phyloP scores from a whole-genome alignment of 1,140 invertebrate species.

The Apis mellifera region Amel_HAv3.1 CM009938.2:3141001-3141500 shows the following conservation, averaged over 20 bases:
- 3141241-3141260: neutral
- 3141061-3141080: too few species aligned
- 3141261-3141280: too few species aligned
- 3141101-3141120: too few species aligned
- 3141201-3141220: neutral
- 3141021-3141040: too few species aligned
- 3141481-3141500: neutral
- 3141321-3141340: neutral
- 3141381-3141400: slow-evolving; percentile 29
- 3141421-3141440: slow-evolving; percentile 33
- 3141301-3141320: slow-evolving; percentile 25
- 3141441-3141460: neutral
- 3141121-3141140: too few species aligned
- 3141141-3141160: neutral
- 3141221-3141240: neutral
- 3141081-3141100: too few species aligned
- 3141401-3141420: slow-evolving; percentile 19
- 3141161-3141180: too few species aligned
- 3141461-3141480: slow-evolving; percentile 29
- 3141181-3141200: neutral
- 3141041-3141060: too few species aligned
- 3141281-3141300: slow-evolving; percentile 8
- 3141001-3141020: too few species aligned
- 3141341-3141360: neutral
- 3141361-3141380: slow-evolving; percentile 20